Conservation (phyloP, 2,888 invertebrate genomes). For the Athalia circularis region DNA sequence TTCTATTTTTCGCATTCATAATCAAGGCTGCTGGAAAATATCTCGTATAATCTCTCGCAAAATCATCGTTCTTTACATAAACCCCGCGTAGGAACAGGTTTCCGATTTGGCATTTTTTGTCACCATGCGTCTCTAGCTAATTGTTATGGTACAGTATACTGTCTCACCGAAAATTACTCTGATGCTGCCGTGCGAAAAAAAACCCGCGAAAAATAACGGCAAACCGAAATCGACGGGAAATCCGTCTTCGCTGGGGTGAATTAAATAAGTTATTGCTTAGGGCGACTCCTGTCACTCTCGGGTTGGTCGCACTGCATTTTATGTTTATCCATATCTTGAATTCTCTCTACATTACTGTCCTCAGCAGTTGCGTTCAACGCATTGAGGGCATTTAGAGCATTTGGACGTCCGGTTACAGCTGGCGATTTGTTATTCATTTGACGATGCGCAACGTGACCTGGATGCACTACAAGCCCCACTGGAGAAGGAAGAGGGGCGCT, state of each 20-base stretch:
- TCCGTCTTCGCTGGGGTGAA: neutral
- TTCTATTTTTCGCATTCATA: slow-evolving; percentile 18
- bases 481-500: slow-evolving; percentile 16
- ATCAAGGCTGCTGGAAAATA: slow-evolving; percentile 23
- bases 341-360: slow-evolving; percentile 51
- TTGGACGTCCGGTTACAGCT: slow-evolving; percentile 12
- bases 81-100: slow-evolving; percentile 1
- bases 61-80: slow-evolving; percentile 9
- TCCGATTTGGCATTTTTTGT: neutral
- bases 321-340: slow-evolving; percentile 55
- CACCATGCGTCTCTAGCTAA: neutral
- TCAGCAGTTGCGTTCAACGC: slow-evolving; percentile 54
- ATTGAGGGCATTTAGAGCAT: slow-evolving; percentile 36
- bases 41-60: slow-evolving; percentile 12
- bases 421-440: slow-evolving; percentile 37
- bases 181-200: neutral
- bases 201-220: slow-evolving; percentile 1
- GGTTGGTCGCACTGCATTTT: slow-evolving; percentile 55
- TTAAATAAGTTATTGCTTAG: slow-evolving; percentile 36
- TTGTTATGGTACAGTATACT: slow-evolving; percentile 9
- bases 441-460: neutral
- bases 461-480: neutral
- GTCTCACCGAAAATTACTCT: neutral
- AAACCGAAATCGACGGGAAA: slow-evolving; percentile 3
- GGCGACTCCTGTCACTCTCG: slow-evolving; percentile 21